These are phyloP conservation scores for Caenorhabditis brenneri DNA, from an alignment of 1,140 invertebrate species.

Conservation along the genomic window DNA sequence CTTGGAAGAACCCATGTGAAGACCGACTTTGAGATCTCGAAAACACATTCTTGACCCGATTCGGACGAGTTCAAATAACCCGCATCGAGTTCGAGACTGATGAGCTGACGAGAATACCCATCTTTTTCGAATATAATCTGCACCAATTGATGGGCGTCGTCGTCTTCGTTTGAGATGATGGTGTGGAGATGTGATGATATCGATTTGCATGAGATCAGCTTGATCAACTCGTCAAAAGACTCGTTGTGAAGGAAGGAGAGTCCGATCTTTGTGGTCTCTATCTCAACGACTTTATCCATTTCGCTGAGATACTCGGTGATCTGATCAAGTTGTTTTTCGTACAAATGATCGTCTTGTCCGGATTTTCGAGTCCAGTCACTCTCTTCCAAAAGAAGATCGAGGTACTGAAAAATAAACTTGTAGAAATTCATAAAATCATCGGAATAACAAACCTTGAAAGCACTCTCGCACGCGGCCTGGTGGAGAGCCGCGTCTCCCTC, in stretches of 20 bases:
- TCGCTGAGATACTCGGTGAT: background rate
- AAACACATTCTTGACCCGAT: background rate
- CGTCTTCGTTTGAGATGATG: conserved; percentile 16
- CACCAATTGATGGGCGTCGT: conserved; percentile 11
- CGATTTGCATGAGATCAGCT: conserved; percentile 40
- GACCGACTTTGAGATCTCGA: background rate
- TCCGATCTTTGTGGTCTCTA: background rate
- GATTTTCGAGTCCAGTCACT: conserved; percentile 2
- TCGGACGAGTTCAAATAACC: background rate
- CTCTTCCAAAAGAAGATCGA: conserved; percentile 20
- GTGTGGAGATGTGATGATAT: conserved; percentile 24
- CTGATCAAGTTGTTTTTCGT: background rate
- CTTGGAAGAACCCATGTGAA: conserved; percentile 7
- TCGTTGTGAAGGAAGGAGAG: conserved; percentile 11
- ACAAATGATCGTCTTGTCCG: background rate
- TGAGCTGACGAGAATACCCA: background rate
- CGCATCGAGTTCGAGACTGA: background rate
- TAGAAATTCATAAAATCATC: too few species aligned
- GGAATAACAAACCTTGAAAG: background rate
- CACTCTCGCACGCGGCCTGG: conserved; percentile 21
- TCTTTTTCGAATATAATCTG: conserved; percentile 7
- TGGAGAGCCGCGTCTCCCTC: conserved; percentile 12
- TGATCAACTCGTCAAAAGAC: background rate
- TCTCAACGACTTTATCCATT: conserved; percentile 19
- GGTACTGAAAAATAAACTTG: background rate